Base-by-base conservation (phyloP, 2,888 invertebrate genomes). In the Malachius bipustulatus region DNA sequence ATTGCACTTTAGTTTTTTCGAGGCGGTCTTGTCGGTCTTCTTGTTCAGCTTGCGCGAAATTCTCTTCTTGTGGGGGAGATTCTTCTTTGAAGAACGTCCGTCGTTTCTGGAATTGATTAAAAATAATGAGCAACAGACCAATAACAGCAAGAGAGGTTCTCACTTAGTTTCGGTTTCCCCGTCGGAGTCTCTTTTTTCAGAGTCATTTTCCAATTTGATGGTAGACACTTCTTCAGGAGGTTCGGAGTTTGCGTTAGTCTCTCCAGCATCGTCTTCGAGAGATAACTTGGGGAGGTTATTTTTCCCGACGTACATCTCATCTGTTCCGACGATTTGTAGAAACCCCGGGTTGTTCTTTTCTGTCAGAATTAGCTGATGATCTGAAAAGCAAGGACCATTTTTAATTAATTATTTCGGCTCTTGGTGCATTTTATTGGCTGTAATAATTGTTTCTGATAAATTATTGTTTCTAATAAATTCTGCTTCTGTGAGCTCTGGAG, bases 41-140 rank as follows among this genome's bases (percentile, higher is more conserved):
- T 76, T 77, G 14, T 76, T 77, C 12, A 87, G 62, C 50, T 84
- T 87, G 37, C 77, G 67, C 0, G 87, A 80, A 45, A 88, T 85
- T 37, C 88, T 67, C 57, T 89, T 89, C 58, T 88, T 88, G 56
- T 88, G 88, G 1, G 88, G 88, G 37, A 88, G 61, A 43, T 80
- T 80, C 57, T 82, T 77, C 45, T 76, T 76, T 3, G 58, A 58
- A 8, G 57, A 47, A 10, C 57, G 52, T 26, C 47, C 52, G 37
- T 60, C 62, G 30, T 49, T 54, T 42, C 57, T 57, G 30, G 31
- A 48, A 46, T 11, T 19, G n/a, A n/a, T n/a, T n/a, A n/a, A n/a
- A n/a, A n/a, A n/a, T n/a, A n/a, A n/a, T n/a, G n/a, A n/a, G n/a
- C n/a, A n/a, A n/a, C n/a, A n/a, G n/a, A n/a, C n/a, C n/a, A 19